Conservation (phyloP, 2,797 vertebrate species). For the Rachycentron canadum region DNA sequence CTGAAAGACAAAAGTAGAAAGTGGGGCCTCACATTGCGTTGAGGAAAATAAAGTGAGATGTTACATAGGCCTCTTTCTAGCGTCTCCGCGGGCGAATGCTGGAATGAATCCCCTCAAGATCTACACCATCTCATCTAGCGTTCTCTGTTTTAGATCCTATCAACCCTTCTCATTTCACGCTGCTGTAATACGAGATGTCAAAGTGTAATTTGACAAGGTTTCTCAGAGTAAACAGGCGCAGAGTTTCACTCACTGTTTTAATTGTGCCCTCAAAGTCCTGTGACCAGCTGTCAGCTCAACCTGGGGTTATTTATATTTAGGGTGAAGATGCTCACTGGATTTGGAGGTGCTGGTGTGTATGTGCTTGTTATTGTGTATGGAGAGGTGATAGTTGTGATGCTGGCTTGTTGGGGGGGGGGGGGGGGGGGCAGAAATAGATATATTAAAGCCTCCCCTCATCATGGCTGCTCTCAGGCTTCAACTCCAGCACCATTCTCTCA, state of each 20-base stretch:
- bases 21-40: constrained; percentile 79
- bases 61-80: constrained; percentile 76
- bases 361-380: constrained; percentile 1
- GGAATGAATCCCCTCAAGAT: constrained; percentile 79
- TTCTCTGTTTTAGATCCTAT: constrained; percentile 77
- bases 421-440: constrained; percentile 84
- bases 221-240: constrained; percentile 67
- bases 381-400: constrained; percentile 34
- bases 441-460: constrained; percentile 87
- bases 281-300: constrained; percentile 43
- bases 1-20: constrained; percentile 85
- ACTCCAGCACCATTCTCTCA: constrained; percentile 86
- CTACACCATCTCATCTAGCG: constrained; percentile 72
- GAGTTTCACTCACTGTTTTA: constrained; percentile 44
- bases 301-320: constrained; percentile 40
- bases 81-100: constrained; percentile 78
- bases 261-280: constrained; percentile 51
- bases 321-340: not conserved
- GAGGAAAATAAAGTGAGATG: constrained; percentile 85
- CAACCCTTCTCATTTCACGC: constrained; percentile 64
- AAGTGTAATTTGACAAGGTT: constrained; percentile 77
- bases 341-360: not conserved
- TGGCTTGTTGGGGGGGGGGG: constrained; percentile 20
- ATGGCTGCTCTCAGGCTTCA: constrained; percentile 87
- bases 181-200: constrained; percentile 71